Base-by-base conservation (phyloP, 2,888 invertebrate species). In the Gerris lacustris region DNA sequence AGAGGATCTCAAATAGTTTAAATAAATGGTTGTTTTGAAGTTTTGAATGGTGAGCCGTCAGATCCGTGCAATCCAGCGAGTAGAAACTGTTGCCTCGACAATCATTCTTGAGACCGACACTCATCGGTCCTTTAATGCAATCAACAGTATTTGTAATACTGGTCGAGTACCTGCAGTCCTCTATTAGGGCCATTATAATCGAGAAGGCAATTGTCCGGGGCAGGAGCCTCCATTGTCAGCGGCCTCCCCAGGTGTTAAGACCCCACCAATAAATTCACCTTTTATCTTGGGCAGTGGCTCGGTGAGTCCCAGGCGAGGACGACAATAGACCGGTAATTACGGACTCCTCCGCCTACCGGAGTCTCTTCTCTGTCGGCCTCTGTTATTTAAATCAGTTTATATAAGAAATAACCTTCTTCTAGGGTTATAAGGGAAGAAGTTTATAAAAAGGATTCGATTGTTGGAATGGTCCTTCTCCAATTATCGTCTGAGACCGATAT, bases 321-420 rank as follows among this genome's bases (percentile, higher is more conserved):
- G 55, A 55, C 55, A 55, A 55, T 55, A 55, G 55, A 55, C 55
- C 55, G 55, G 55, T 55, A 55, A 55, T 55, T 55, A 55, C 55
- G 55, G 9, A 11, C 15, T 55, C 9, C 9, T 55, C 15, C 55
- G 9, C 55, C 55, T 55, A 1, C 9, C 1, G 11, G 55, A 55
- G 55, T 11, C 15, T 9, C 55, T 31, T 31, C 55, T 55, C 4
- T 55, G 55, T 55, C 55, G 55, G 55, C 5, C 55, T 55, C 55
- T 55, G 55, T 55, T 55, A 55, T 55, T 55, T 55, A 55, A 55
- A 55, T 55, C 55, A 55, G 55, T 55, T 55, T 55, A 11, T 11
- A 15, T 55, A 55, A 11, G 9, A 55, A 55, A 55, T 11, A 15
- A 55, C 11, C 15, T 55, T 55, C 31, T 31, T 31, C 31, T 31